Evolutionary conservation across 2,113 vertebrate species (phyloP), one percentile per base, ranked within the genome.

Genomic region (Clupea harengus): DNA sequence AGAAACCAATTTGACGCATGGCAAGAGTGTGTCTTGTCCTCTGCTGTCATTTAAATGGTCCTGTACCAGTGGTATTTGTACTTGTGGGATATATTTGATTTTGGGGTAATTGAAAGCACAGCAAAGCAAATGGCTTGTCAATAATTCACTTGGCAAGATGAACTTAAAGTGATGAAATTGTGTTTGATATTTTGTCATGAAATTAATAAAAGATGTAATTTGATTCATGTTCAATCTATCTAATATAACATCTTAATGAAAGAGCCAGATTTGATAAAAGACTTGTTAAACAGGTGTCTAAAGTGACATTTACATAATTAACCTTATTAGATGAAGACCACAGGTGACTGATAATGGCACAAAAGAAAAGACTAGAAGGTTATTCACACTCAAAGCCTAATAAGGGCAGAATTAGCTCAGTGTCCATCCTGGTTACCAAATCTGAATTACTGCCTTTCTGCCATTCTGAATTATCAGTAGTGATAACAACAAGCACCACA

Each of bases 261-360:
- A 72, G n/a, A 32, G 64, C 64, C 64, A 13, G 11, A 8, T 32
- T 72, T 72, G 64, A 72, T 72, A 13, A 72, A 72, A 72, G 8
- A 25, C n/a, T 72, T 72, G 28, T 72, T 32, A 72, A 32, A 25
- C 28, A 13, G 64, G 28, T 32, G 22, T 67, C 22, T 67, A n/a
- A 8, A 10, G 64, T 72, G 64, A 28, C 25, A 32, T 72, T 25
- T 9, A 86, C 46, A 84, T 90, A 87, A 92, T 92, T 88, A 92
- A 89, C 89, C 85, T 81, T 85, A 88, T 89, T 88, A 89, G 25
- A 85, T 83, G 45, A 17, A 83, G 83, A 44, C 45, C 86, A 84
- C 81, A 87, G 89, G 87, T 91, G 85, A 90, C 67, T 54, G 80
- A 86, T 87, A 47, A 47, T 75, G 81, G 81, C 72, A 49, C 87